Evolutionary conservation across 1,140 invertebrate species (phyloP), one percentile per base, ranked within the genome.

Genomic region (Drosophila watanabei): DNA sequence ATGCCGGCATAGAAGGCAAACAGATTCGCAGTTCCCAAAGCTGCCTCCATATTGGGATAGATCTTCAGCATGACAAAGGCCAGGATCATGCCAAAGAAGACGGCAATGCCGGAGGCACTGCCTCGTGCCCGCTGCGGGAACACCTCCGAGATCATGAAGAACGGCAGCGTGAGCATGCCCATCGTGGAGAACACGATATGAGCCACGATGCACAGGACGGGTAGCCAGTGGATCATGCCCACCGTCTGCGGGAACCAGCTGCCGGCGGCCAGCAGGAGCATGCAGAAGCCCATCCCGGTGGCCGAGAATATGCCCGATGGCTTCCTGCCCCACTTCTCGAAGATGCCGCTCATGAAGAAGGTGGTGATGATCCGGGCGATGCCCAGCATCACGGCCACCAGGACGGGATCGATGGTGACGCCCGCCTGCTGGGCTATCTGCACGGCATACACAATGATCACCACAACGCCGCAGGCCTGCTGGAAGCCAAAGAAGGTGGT

Each of bases 381-480:
- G 16, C 95, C 95, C 60, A 96, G 75, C 37, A 95, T 92, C 16
- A 95, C 94, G 0, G 95, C 94, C 0, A 94, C 94, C 2, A 96
- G 61, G 49, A 95, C 94, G 0, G 94, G 93, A 82, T 96, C 94
- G 2, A 95, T 93, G 18, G 82, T 90, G 0, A 96, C 93, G 2
- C 95, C 95, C 0, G 95, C 95, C 45, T 94, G 94, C 32, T 91
- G 77, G 0, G 95, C 94, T 73, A 98, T 94, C 94, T 96, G 92
- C 16, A 95, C 94, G 0, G 96, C 95, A 79, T 97, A 97, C 81
- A 97, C 97, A 45, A 97, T 95, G 13, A 97, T 94, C 6, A 96
- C 96, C 75, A 97, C 97, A 7, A 96, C 95, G 0, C 97, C 97
- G n/a, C 95, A 96, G 46, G 96, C 95, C 91, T 97, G 97, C 92